phyloP scores from a whole-genome alignment of 2,888 invertebrate genomes.

The Ypsolopha scabrella region DNA sequence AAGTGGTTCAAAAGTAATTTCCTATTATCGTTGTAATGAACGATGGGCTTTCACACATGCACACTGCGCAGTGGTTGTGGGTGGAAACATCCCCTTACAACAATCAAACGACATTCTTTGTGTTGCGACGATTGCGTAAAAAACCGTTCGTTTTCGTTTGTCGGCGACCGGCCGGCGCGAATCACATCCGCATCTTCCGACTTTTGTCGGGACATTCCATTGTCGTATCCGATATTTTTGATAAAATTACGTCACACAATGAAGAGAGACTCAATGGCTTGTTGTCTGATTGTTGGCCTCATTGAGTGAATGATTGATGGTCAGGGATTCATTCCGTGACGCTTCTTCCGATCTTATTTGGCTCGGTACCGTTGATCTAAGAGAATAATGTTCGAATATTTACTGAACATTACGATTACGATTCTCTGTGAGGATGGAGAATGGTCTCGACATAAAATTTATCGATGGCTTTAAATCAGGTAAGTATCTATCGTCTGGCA shows the following conservation, averaged over 20 bases:
- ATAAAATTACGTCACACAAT: conserved; percentile 67
- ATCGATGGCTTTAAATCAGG: neutral
- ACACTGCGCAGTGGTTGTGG: conserved; percentile 46
- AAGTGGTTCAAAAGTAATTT: conserved; percentile 58
- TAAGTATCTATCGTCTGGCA: too few relatives aligned
- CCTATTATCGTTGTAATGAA: conserved; percentile 58
- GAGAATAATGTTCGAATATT: conserved; percentile 36
- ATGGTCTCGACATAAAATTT: conserved; percentile 2
- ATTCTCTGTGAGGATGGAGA: conserved; percentile 7
- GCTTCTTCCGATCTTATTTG: conserved; percentile 55
- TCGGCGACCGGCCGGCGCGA: conserved; percentile 58
- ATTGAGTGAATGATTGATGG: conserved; percentile 63
- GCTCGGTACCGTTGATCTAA: conserved; percentile 39
- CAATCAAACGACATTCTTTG: conserved; percentile 37
- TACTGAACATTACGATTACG: conserved; percentile 32
- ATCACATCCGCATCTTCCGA: conserved; percentile 67
- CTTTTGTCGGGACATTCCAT: conserved; percentile 52
- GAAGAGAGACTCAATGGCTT: conserved; percentile 46
- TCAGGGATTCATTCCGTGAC: conserved; percentile 26
- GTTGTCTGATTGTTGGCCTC: conserved; percentile 63
- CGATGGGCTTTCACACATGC: conserved; percentile 33
- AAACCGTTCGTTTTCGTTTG: conserved; percentile 41
- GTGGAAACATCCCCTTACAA: conserved; percentile 67
- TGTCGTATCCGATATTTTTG: conserved; percentile 63
- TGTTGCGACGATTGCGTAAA: conserved; percentile 51